A percentile compares a stretch with the other conserved stretches of the same genome.
These are phyloP conservation scores for Neoarius graeffei DNA, from an alignment of 2,113 vertebrate genomes.

Conservation along the genomic window DNA sequence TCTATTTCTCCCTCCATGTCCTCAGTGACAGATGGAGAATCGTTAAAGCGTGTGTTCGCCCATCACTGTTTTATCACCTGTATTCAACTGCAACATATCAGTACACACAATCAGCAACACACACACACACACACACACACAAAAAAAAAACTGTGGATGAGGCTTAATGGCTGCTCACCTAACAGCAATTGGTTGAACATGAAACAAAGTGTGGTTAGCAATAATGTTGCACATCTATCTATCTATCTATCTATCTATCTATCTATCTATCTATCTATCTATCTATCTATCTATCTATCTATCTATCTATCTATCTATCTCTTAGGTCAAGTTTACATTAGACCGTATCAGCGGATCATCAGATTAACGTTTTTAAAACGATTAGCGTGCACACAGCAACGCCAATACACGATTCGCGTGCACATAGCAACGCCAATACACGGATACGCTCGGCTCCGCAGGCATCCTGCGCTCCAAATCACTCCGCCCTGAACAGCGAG, in stretches of 20 bases:
- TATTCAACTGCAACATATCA: conserved; percentile 1
- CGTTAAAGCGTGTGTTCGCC: conserved; percentile 21
- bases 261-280: background rate
- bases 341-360: no score
- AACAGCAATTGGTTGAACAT: background rate
- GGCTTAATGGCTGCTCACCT: background rate
- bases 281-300: background rate
- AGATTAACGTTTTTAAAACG: no score
- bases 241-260: background rate
- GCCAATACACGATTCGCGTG: no score
- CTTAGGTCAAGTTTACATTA: no score
- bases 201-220: background rate
- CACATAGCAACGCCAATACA: no score
- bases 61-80: conserved; percentile 31
- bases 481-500: no score
- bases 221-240: background rate
- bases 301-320: no score
- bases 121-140: conserved; percentile 17
- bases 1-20: conserved; percentile 35
- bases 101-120: background rate
- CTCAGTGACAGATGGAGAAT: conserved; percentile 40
- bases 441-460: no score
- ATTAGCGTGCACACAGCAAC: no score
- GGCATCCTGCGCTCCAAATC: no score
- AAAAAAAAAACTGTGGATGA: background rate